phyloP scores from a whole-genome alignment of 2,888 invertebrate species.

The Dryocosmus kuriphilus region DNA sequence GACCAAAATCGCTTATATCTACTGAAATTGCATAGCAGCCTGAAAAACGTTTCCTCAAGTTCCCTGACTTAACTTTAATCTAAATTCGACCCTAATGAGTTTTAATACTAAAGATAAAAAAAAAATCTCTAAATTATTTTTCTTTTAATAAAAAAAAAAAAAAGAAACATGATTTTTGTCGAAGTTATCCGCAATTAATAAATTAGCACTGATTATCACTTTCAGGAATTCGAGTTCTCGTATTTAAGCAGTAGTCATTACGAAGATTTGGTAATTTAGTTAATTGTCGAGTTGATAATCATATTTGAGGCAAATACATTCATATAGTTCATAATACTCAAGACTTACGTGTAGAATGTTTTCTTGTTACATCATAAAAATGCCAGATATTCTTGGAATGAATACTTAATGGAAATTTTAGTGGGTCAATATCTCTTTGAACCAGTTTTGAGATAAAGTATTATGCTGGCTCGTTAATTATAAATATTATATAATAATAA shows the following conservation, averaged over 20 bases:
- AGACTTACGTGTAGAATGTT: neutral
- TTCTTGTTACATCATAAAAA: constrained; percentile 12
- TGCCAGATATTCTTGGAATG: neutral
- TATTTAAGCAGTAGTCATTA: neutral
- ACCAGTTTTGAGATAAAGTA: too few relatives aligned
- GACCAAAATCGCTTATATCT: constrained; percentile 29
- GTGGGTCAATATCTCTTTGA: too few relatives aligned
- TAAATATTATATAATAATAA: too few relatives aligned
- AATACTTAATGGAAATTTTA: neutral
- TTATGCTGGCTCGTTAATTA: too few relatives aligned
- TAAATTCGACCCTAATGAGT: neutral
- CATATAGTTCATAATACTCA: constrained; percentile 20
- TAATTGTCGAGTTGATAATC: constrained; percentile 21
- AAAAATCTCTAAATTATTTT: neutral
- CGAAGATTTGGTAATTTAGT: constrained; percentile 15
- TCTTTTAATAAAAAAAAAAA: neutral
- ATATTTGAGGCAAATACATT: neutral
- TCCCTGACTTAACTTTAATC: neutral
- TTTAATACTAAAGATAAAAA: neutral
- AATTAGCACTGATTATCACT: constrained; percentile 21
- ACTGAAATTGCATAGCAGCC: constrained; percentile 9
- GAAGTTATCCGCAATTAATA: neutral
- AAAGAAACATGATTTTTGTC: neutral
- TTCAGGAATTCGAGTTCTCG: neutral
- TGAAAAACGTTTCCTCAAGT: constrained; percentile 20